A percentile compares a stretch with the other conserved stretches of the same genome.
phyloP scores from a whole-genome alignment of 2,797 vertebrate species.

The Notolepis coatsorum region DNA sequence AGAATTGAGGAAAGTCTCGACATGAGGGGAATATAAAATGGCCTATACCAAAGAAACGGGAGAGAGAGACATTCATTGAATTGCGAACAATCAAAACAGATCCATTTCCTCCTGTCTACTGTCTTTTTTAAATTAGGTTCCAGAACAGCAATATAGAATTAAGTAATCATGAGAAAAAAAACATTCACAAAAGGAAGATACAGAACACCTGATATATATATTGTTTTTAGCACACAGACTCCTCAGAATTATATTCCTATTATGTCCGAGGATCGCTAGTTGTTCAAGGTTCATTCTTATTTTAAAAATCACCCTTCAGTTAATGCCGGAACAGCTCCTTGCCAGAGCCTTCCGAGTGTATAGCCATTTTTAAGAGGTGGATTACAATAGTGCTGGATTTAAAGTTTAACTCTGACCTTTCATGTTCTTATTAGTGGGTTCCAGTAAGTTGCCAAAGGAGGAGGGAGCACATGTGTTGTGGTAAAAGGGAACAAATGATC shows the following conservation, averaged over 20 bases:
- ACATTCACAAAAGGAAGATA: constrained; percentile 63
- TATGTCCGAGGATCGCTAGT: constrained; percentile 51
- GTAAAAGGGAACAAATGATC: constrained; percentile 7
- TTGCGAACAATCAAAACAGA: constrained; percentile 64
- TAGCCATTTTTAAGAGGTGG: constrained; percentile 44
- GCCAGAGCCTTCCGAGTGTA: constrained; percentile 52
- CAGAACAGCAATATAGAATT: constrained; percentile 55
- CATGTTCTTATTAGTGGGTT: constrained; percentile 37
- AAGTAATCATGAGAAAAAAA: constrained; percentile 56
- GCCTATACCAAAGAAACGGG: constrained; percentile 23
- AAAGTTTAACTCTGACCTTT: constrained; percentile 47
- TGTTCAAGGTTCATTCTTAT: constrained; percentile 50
- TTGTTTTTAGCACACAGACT: constrained; percentile 58
- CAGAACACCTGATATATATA: constrained; percentile 63
- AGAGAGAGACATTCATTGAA: constrained; percentile 72
- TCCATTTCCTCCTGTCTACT: constrained; percentile 28
- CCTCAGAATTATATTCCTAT: constrained; percentile 56
- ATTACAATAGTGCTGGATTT: constrained; percentile 36
- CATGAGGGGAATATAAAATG: constrained; percentile 21
- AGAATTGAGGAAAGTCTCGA: constrained; percentile 36
- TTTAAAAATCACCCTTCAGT: constrained; percentile 52
- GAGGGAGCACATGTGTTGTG: constrained; percentile 22
- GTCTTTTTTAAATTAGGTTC: constrained; percentile 55
- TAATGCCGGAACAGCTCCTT: constrained; percentile 55
- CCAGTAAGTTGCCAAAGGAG: constrained; percentile 41